Conservation (phyloP, 2,888 invertebrate species). For the Eilema depressum region DNA sequence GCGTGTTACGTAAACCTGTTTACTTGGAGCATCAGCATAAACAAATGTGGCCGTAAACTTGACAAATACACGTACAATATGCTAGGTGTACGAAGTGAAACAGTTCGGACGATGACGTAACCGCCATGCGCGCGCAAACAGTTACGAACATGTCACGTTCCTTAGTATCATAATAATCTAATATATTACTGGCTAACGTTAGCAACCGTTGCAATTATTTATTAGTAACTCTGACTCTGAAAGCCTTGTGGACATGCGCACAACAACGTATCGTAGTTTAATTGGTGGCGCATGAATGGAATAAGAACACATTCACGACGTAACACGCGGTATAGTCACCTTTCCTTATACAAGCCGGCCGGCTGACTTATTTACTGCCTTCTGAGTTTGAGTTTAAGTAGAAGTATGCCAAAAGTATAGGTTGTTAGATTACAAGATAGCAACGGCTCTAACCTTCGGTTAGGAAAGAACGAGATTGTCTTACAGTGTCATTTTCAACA, state of each 20-base stretch:
- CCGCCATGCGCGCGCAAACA: constrained; percentile 24
- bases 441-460: not conserved
- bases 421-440: not conserved
- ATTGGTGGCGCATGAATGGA: not conserved
- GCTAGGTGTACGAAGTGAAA: constrained; percentile 35
- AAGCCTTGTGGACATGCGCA: not conserved
- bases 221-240: not conserved
- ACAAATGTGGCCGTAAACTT: constrained; percentile 65
- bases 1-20: constrained; percentile 50
- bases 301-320: not conserved
- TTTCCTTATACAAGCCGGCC: not conserved
- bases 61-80: constrained; percentile 47
- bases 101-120: constrained; percentile 43
- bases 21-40: constrained; percentile 53
- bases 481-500: not conserved
- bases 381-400: not conserved
- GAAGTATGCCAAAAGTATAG: not conserved
- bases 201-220: not conserved
- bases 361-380: not conserved
- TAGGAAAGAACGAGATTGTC: not conserved
- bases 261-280: not conserved
- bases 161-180: constrained; percentile 2
- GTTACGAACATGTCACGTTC: constrained; percentile 25
- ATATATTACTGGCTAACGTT: constrained; percentile 2
- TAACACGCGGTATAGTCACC: not conserved